Evolutionary conservation across 2,797 vertebrate genomes (phyloP), one percentile per base, ranked within the genome.

Genomic region (Melanotaenia maccullochi): DNA sequence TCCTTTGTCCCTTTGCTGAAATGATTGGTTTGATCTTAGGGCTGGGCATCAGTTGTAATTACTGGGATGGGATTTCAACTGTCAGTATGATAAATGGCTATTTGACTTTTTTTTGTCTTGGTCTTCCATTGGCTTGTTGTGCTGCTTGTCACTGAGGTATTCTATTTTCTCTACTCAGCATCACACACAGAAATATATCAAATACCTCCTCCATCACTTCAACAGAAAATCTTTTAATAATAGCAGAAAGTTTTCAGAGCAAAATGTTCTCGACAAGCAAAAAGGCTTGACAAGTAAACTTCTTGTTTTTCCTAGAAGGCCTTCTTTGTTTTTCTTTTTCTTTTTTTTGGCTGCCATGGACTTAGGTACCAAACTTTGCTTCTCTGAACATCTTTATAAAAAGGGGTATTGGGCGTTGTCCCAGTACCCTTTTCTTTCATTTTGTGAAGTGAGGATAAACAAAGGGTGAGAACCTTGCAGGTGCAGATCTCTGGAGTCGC

Each of bases 21-120:
- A 90, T 90, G 86, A 90, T 85, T 73, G 76, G 61, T 85, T 73
- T 84, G 83, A 92, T 90, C 87, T 79, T 38, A 18, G 44, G 72
- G 82, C 85, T 68, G 22, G 75, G 73, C 89, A 72, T 90, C 90
- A 82, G 80, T 73, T 85, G 81, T 89, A 91, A 93, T 93, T 91
- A 92, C 88, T 42, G 69, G 82, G 84, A 91, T 87, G 87, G 87
- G 84, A 80, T 89, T 91, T 87, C 85, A 84, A 66, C 85, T 86
- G 91, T 90, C 92, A 80, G 79, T 59, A 60, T 87, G 92, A 93
- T 84, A 86, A 92, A 92, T 87, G 89, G 80, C 75, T 63, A 71
- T 91, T 91, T 88, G 87, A 87, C 86, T 25, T 93, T 88, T 90
- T 87, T 92, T 88, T 87, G 87, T 89, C 90, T 90, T 68, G 79